These are phyloP conservation scores for Thunnus maccoyii DNA, from an alignment of 2,113 vertebrate genomes.

Conservation along the genomic window DNA sequence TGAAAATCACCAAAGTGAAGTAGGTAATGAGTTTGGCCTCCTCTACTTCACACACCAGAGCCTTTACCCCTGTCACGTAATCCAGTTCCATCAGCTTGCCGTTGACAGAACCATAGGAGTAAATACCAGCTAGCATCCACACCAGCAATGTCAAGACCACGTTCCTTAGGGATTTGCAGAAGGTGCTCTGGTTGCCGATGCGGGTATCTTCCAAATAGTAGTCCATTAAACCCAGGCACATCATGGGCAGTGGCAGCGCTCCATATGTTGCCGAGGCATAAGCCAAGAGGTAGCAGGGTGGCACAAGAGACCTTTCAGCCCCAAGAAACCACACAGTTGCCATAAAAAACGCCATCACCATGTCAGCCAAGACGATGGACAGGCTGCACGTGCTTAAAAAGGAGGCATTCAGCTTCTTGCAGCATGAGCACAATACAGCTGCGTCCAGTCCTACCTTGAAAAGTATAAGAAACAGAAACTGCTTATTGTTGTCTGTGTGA, in stretches of 20 bases:
- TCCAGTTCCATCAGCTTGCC: conserved; percentile 21
- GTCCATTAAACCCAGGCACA: conserved; percentile 72
- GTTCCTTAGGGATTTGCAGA: conserved; percentile 49
- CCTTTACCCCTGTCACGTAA: not conserved
- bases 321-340: conserved; percentile 49
- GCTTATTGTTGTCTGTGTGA: conserved; percentile 44
- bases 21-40: conserved; percentile 43
- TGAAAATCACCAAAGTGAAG: conserved; percentile 45
- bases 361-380: conserved; percentile 76
- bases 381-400: conserved; percentile 73
- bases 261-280: conserved; percentile 69
- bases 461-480: conserved; percentile 69
- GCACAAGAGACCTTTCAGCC: not conserved
- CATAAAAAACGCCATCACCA: conserved; percentile 41
- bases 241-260: conserved; percentile 74
- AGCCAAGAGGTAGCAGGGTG: conserved; percentile 70
- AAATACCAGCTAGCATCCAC: conserved; percentile 67
- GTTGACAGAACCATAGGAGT: conserved; percentile 32
- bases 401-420: conserved; percentile 32
- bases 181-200: rapidly evolving
- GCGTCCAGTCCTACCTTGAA: conserved; percentile 76
- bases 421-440: conserved; percentile 43
- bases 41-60: conserved; percentile 67
- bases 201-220: conserved; percentile 30
- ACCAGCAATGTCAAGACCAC: conserved; percentile 39